A percentile compares a stretch with the other conserved stretches of the same genome.
Conservation (phyloP, 2,888 invertebrate species). For the Hemaris fuciformis region DNA sequence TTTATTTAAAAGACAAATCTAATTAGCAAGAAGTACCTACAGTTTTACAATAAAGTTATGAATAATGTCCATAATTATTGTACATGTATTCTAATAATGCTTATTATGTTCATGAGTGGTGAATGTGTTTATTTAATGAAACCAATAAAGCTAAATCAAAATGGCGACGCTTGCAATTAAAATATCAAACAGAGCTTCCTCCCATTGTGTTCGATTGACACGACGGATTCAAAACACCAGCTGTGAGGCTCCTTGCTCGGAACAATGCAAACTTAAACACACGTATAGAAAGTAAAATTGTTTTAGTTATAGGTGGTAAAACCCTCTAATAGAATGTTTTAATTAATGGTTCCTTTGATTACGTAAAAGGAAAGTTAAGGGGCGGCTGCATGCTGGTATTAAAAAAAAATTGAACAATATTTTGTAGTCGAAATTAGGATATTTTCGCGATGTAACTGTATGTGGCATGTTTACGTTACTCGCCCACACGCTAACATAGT, state of each 20-base stretch:
- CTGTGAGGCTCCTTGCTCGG: conserved; percentile 2
- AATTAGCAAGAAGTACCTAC: too few species aligned
- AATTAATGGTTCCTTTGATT: too few species aligned
- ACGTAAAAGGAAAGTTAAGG: too few species aligned
- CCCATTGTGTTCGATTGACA: conserved; percentile 28
- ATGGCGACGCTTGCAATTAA: neutral
- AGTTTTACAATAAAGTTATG: too few species aligned
- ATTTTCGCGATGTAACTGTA: neutral
- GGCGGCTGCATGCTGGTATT: too few species aligned
- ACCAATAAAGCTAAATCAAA: conserved; percentile 12
- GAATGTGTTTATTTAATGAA: neutral
- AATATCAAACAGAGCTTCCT: conserved; percentile 27
- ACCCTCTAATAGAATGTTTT: too few species aligned
- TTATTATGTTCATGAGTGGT: too few species aligned
- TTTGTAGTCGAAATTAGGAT: neutral
- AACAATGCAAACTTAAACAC: conserved; percentile 23
- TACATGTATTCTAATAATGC: too few species aligned
- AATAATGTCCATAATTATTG: too few species aligned
- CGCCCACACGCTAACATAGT: neutral
- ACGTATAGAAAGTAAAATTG: conserved; percentile 7
- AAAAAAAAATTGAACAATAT: too few species aligned
- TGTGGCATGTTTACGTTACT: neutral
- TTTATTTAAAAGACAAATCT: too few species aligned
- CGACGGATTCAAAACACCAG: conserved; percentile 17
- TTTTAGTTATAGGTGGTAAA: neutral